Conservation (phyloP, 2,888 invertebrate species). For the Scaeva pyrastri region DNA sequence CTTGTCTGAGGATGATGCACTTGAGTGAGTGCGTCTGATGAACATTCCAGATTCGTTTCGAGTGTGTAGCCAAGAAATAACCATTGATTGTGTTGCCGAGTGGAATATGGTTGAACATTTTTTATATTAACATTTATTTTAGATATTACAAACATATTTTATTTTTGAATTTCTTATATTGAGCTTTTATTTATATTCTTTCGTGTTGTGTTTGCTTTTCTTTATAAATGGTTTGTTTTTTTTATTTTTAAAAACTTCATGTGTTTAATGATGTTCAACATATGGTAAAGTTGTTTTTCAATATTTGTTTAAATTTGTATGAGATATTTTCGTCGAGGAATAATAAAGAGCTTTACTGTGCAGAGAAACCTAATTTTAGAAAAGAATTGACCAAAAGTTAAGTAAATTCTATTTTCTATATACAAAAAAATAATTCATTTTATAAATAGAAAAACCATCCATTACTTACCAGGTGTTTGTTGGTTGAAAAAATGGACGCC, state of each 20-base stretch:
- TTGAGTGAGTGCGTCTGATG: conserved; percentile 56
- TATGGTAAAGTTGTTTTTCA: conserved; percentile 43
- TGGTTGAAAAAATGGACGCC: too few species aligned
- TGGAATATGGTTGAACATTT: conserved; percentile 28
- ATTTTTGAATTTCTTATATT: conserved; percentile 7
- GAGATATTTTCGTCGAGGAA: not conserved
- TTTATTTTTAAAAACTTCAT: conserved; percentile 27
- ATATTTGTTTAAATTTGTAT: not conserved
- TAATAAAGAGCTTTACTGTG: not conserved
- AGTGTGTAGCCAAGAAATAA: conserved; percentile 3
- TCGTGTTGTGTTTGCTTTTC: conserved; percentile 14
- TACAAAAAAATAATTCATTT: not conserved
- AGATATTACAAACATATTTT: conserved; percentile 5
- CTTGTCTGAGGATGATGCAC: conserved; percentile 55
- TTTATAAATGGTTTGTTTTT: not conserved
- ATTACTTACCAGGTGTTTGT: conserved; percentile 9
- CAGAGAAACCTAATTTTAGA: not conserved
- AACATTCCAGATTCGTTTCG: conserved; percentile 35
- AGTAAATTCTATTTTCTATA: not conserved
- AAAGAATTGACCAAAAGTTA: not conserved
- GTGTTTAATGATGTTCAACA: conserved; percentile 57
- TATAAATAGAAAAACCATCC: conserved; percentile 6
- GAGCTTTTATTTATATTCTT: conserved; percentile 36
- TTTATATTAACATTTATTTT: conserved; percentile 19
- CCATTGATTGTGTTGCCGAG: conserved; percentile 22